Conservation (phyloP, 2,113 vertebrate species). For the Lepidothrix coronata region DNA sequence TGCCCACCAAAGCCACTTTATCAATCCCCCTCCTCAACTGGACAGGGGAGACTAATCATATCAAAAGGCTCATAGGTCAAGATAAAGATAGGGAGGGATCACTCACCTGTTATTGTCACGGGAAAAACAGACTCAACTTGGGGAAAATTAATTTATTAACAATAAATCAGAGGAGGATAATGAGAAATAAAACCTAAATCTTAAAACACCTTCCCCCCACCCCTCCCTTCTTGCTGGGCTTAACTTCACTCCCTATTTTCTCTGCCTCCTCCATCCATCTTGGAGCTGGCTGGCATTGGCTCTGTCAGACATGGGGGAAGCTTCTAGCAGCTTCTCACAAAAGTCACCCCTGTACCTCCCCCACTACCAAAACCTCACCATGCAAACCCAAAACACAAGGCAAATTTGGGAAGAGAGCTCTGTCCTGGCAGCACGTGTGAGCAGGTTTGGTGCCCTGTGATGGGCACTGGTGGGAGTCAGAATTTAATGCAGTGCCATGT, state of each 20-base stretch:
- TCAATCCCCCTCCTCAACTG: not conserved
- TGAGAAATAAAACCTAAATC: not conserved
- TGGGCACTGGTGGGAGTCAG: not conserved
- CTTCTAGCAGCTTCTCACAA: not conserved
- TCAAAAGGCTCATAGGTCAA: not conserved
- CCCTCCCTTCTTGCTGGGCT: not conserved
- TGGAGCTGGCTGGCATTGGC: not conserved
- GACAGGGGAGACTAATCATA: not conserved
- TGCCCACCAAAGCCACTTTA: not conserved
- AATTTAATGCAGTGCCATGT: not conserved
- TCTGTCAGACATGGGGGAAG: not conserved
- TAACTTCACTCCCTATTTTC: not conserved
- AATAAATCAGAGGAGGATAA: not conserved
- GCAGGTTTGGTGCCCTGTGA: not conserved
- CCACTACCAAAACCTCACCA: not conserved
- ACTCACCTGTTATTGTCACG: not conserved
- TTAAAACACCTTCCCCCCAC: not conserved
- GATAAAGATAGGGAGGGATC: not conserved
- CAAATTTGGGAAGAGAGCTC: not conserved
- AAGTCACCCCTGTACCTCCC: not conserved
- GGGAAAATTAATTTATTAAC: not conserved
- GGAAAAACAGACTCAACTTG: not conserved
- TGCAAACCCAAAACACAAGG: not conserved
- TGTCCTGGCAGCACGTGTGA: not conserved
- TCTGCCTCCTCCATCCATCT: fast-evolving